phyloP scores from a whole-genome alignment of 2,113 vertebrate species.

The Vulpes vulpes region DNA sequence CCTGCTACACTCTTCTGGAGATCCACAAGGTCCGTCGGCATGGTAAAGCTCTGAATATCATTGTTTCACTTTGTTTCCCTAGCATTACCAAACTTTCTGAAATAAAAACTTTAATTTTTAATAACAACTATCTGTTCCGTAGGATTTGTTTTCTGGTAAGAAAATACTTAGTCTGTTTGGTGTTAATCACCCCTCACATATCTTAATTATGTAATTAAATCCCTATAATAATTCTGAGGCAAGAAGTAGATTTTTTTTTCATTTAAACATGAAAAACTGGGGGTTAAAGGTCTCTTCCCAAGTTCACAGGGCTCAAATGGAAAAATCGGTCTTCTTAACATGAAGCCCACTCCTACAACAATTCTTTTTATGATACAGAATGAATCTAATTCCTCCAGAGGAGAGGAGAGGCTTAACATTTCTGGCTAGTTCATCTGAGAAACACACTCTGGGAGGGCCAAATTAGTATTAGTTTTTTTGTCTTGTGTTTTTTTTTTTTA shows the following conservation, averaged over 20 bases:
- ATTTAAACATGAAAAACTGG: conserved; percentile 40
- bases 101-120: conserved; percentile 39
- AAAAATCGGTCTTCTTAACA: neutral
- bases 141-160: conserved; percentile 28
- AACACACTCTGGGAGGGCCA: neutral
- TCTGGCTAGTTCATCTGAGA: neutral
- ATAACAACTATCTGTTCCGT: neutral
- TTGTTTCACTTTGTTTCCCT: neutral
- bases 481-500: neutral
- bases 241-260: conserved; percentile 19
- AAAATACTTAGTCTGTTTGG: conserved; percentile 34
- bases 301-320: neutral
- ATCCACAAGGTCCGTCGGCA: neutral
- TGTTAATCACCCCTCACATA: neutral
- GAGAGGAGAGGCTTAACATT: conserved; percentile 6
- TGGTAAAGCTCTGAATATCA: neutral
- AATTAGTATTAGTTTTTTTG: neutral
- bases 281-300: neutral
- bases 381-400: neutral
- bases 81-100: neutral
- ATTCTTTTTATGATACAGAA: neutral
- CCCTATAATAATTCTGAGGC: conserved; percentile 42
- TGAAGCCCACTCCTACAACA: neutral
- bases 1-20: neutral
- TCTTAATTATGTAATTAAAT: conserved; percentile 54